These are phyloP conservation scores for Nycticebus coucang DNA, from an alignment of 2,113 vertebrate species.

Conservation along the genomic window DNA sequence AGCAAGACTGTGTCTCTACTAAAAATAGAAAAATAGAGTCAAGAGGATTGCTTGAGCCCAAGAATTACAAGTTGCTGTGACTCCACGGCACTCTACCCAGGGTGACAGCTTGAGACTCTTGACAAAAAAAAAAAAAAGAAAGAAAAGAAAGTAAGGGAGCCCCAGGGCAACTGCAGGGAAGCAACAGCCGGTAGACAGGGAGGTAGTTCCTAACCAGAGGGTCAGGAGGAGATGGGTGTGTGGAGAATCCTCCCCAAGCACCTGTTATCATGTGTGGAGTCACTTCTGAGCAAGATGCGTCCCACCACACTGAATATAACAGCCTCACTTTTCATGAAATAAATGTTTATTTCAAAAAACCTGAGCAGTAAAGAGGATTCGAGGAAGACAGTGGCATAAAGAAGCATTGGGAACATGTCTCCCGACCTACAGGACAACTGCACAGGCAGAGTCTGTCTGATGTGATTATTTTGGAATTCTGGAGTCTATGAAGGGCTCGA, in stretches of 20 bases:
- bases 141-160: not conserved
- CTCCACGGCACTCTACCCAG: too few relatives aligned
- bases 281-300: not conserved
- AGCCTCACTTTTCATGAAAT: not conserved
- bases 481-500: not conserved
- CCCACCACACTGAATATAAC: not conserved
- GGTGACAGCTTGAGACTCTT: too few relatives aligned
- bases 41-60: too few relatives aligned
- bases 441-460: not conserved
- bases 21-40: too few relatives aligned
- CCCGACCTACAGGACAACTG: not conserved
- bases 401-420: not conserved
- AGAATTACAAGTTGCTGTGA: too few relatives aligned
- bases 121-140: not conserved
- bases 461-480: not conserved
- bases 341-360: not conserved
- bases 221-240: not conserved
- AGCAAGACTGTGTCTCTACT: too few relatives aligned
- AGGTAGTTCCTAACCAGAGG: not conserved
- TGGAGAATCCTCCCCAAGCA: not conserved
- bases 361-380: not conserved
- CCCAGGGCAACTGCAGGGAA: not conserved
- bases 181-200: not conserved
- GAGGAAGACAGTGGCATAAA: not conserved
- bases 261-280: accelerated